These are phyloP conservation scores for Cassiopea xamachana DNA, from an alignment of 30 jellyfish, hydroid and myxozoan genomes.

Conservation along the genomic window DNA sequence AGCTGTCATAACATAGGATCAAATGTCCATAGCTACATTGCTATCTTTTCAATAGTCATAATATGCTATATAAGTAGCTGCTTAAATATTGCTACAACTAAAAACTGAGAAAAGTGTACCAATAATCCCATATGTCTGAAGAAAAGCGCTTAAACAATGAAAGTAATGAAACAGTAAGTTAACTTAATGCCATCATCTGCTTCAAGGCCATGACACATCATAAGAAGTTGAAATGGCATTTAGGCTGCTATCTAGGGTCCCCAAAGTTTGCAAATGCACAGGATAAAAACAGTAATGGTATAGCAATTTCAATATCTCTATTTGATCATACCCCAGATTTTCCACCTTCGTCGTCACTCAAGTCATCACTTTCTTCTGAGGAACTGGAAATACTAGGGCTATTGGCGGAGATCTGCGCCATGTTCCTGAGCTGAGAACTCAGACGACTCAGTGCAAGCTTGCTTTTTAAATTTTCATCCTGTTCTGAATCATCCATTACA, in stretches of 20 bases:
- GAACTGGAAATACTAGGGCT: conserved; percentile 95
- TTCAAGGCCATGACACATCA: conserved; percentile 6
- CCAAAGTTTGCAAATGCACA: conserved; percentile 10
- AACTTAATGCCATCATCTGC: not conserved
- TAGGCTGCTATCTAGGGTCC: conserved; percentile 19
- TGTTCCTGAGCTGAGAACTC: conserved; percentile 93
- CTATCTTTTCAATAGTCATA: no score
- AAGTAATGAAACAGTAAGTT: no score
- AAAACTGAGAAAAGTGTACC: no score
- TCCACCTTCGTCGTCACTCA: conserved; percentile 90
- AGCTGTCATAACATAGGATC: no score
- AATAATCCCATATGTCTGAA: no score
- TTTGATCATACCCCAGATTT: conserved; percentile 68
- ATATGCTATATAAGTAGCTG: no score
- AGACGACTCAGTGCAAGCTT: conserved; percentile 83
- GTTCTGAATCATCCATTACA: conserved; percentile 61
- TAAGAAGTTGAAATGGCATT: conserved; percentile 4
- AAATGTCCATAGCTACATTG: no score
- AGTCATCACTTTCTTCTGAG: conserved; percentile 91
- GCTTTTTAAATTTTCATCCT: conserved; percentile 59
- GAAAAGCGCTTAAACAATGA: no score
- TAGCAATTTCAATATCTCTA: not conserved
- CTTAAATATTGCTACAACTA: no score
- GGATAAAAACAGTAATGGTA: not conserved
- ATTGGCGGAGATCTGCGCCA: conserved; percentile 95